A percentile compares a stretch with the other conserved stretches of the same genome.
Conservation (phyloP, 1,140 invertebrate species). For the Bombyx mori region ASM3026992v2 NC_085128.1:9470501-9471000, state of each 20-base stretch:
- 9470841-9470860: conserved; percentile 65
- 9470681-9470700: conserved; percentile 38
- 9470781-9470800: conserved; percentile 64
- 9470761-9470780: conserved; percentile 64
- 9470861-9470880: conserved; percentile 39
- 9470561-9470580: conserved; percentile 36
- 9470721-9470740: conserved; percentile 50
- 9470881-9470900: conserved; percentile 1
- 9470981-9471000: conserved; percentile 57
- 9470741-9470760: conserved; percentile 51
- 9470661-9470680: conserved; percentile 39
- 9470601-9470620: conserved; percentile 18
- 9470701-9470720: conserved; percentile 39
- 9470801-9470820: conserved; percentile 66
- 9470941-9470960: conserved; percentile 59
- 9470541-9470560: conserved; percentile 58
- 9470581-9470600: conserved; percentile 13
- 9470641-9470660: conserved; percentile 60
- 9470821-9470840: conserved; percentile 67
- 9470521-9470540: conserved; percentile 19
- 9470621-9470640: conserved; percentile 4
- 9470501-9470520: conserved; percentile 24
- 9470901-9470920: not conserved
- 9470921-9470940: conserved; percentile 9
- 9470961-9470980: conserved; percentile 64